phyloP scores from a whole-genome alignment of 2,113 vertebrate species.

The Anoura caudifer region DNA sequence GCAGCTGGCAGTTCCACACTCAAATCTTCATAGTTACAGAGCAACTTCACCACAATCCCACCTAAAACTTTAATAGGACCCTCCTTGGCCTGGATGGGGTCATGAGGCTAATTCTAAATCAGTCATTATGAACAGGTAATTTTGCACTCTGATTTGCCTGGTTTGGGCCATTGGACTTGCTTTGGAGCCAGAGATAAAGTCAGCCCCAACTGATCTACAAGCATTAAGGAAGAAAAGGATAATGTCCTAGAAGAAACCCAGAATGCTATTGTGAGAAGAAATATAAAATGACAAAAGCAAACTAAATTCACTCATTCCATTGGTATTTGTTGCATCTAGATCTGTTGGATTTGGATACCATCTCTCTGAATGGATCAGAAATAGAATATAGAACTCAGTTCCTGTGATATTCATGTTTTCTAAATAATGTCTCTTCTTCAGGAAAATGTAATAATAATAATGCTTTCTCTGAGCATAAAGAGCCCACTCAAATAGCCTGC shows the following conservation, averaged over 20 bases:
- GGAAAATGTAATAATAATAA: constrained; percentile 30
- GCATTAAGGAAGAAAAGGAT: background rate
- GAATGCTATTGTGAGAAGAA: background rate
- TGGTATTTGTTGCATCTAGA: background rate
- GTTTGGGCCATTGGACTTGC: background rate
- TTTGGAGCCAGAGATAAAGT: background rate
- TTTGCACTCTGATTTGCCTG: background rate
- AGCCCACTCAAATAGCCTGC: constrained; percentile 16
- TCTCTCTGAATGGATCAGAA: constrained; percentile 19
- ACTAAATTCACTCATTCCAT: background rate
- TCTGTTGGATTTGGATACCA: background rate
- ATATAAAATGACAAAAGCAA: background rate
- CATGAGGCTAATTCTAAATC: background rate
- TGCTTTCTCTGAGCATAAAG: constrained; percentile 34
- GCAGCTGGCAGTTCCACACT: background rate
- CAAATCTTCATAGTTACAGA: background rate
- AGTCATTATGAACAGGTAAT: background rate
- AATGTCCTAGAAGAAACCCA: background rate
- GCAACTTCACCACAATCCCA: background rate
- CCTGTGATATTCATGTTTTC: constrained; percentile 16
- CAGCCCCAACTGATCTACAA: background rate
- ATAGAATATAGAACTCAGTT: background rate
- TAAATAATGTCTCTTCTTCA: constrained; percentile 42
- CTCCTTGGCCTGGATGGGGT: background rate
- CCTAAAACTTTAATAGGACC: background rate